phyloP scores from a whole-genome alignment of 2,113 vertebrate genomes.

The Carettochelys insculpta region DNA sequence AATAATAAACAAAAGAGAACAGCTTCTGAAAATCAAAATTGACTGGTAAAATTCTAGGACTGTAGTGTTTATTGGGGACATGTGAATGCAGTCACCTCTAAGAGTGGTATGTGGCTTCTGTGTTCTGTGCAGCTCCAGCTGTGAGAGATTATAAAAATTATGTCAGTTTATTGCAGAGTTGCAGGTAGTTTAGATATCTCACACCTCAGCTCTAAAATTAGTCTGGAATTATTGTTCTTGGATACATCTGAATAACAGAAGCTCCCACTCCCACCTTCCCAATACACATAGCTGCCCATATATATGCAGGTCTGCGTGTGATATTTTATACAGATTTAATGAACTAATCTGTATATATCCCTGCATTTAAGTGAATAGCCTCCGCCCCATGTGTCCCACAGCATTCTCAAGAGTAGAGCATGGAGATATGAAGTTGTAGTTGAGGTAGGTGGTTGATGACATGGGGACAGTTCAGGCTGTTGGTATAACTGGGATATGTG shows the following conservation, averaged over 20 bases:
- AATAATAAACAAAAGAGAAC: background rate
- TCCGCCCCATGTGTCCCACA: background rate
- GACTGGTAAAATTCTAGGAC: background rate
- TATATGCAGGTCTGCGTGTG: background rate
- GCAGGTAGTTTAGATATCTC: background rate
- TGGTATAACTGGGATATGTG: background rate
- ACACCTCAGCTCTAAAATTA: background rate
- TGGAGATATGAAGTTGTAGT: background rate
- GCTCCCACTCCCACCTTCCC: background rate
- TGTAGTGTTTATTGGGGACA: too few relatives aligned
- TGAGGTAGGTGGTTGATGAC: background rate
- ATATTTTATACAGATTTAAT: background rate
- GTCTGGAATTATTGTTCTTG: background rate
- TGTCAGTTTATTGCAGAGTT: background rate
- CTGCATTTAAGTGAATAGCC: slow-evolving; percentile 1
- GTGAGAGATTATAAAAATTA: background rate
- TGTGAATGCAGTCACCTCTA: background rate
- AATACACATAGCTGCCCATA: background rate
- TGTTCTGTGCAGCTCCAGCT: background rate
- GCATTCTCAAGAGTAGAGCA: background rate
- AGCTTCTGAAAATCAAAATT: background rate
- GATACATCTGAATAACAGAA: background rate
- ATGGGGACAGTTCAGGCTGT: background rate
- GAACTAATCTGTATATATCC: background rate
- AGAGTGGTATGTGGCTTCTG: background rate